These are phyloP conservation scores for Gandaritis pyraliata DNA, from an alignment of 2,888 invertebrate species.

Conservation along the genomic window DNA sequence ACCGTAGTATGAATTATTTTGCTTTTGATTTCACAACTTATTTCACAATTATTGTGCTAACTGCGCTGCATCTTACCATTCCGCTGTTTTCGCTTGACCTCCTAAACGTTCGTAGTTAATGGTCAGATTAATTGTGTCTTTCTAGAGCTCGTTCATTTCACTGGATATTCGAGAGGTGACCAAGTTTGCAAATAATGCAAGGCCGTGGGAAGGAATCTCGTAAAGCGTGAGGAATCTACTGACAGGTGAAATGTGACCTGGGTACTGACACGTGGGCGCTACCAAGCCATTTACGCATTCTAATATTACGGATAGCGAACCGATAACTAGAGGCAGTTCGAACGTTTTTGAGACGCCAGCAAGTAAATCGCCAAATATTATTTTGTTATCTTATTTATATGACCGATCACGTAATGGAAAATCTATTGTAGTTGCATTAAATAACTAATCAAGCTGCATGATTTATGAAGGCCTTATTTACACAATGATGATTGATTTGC, in stretches of 20 bases:
- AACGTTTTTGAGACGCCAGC: not conserved
- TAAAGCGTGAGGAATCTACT: conserved; percentile 49
- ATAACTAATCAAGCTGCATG: conserved; percentile 28
- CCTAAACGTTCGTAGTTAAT: conserved; percentile 39
- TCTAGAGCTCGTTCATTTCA: conserved; percentile 42
- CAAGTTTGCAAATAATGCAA: conserved; percentile 50
- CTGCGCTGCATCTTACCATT: conserved; percentile 23
- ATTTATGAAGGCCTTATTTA: conserved; percentile 35
- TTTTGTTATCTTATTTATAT: too few species aligned
- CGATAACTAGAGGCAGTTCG: not conserved
- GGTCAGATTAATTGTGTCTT: conserved; percentile 40
- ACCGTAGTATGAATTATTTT: conserved; percentile 38
- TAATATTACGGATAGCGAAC: conserved; percentile 17
- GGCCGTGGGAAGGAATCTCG: conserved; percentile 53
- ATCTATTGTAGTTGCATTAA: conserved; percentile 10
- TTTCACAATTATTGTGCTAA: conserved; percentile 31
- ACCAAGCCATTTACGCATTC: conserved; percentile 27
- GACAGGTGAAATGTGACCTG: conserved; percentile 52
- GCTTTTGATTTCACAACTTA: conserved; percentile 29
- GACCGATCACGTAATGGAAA: conserved; percentile 10
- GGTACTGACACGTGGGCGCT: conserved; percentile 41
- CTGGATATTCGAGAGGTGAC: conserved; percentile 37
- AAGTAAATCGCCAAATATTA: not conserved
- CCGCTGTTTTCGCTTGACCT: conserved; percentile 40
- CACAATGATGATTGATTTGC: conserved; percentile 44